These are phyloP conservation scores for Lysandra bellargus DNA, from an alignment of 2,888 invertebrate genomes.

Conservation along the genomic window DNA sequence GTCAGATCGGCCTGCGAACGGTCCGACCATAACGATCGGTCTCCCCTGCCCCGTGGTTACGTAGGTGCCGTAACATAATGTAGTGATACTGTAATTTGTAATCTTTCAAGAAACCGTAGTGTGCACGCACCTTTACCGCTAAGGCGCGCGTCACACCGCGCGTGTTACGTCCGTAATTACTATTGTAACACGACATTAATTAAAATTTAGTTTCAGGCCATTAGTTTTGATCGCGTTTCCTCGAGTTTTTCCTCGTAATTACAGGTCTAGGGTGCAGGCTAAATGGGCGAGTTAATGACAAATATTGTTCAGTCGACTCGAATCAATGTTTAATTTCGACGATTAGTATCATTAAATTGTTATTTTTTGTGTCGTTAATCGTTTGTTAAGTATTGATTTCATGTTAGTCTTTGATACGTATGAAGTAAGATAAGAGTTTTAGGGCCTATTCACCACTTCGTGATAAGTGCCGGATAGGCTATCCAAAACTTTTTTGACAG, in stretches of 20 bases:
- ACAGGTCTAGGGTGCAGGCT: slow-evolving; percentile 71
- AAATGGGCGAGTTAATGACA: slow-evolving; percentile 77
- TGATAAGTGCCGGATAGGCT: too few species aligned
- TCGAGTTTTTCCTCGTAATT: slow-evolving; percentile 76
- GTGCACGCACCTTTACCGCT: slow-evolving; percentile 34
- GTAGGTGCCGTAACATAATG: too few species aligned
- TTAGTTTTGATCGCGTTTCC: slow-evolving; percentile 78
- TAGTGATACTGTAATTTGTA: background rate
- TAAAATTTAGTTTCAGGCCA: slow-evolving; percentile 81
- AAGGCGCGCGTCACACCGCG: slow-evolving; percentile 55
- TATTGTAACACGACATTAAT: slow-evolving; percentile 80
- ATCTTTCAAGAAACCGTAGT: background rate
- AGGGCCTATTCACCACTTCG: too few species aligned
- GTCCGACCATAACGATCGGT: background rate
- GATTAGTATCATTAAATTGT: slow-evolving; percentile 6
- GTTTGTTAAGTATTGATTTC: background rate
- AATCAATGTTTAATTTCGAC: slow-evolving; percentile 58
- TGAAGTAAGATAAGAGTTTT: background rate
- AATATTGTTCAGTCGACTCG: slow-evolving; percentile 78
- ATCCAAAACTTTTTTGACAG: too few species aligned
- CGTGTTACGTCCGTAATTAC: slow-evolving; percentile 79
- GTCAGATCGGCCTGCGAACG: background rate
- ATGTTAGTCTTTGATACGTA: background rate
- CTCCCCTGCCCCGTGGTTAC: background rate
- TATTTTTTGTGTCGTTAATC: background rate